These are phyloP conservation scores for Neofelis nebulosa DNA, from an alignment of 2,113 vertebrate genomes.

Conservation along the genomic window DNA sequence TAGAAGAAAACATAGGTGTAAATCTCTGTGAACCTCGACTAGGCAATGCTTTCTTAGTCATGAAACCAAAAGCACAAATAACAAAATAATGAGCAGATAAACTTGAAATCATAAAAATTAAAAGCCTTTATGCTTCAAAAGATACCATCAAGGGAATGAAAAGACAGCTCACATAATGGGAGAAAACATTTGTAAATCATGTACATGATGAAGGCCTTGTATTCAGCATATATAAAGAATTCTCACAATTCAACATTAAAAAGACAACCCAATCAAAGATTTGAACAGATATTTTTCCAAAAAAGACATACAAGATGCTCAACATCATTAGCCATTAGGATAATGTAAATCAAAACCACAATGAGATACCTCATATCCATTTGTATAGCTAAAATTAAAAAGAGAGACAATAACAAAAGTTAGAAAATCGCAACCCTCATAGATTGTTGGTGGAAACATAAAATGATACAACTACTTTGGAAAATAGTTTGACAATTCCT, in stretches of 20 bases:
- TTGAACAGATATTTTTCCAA: not conserved
- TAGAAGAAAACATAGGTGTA: not conserved
- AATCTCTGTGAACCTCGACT: not conserved
- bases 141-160: slow-evolving; percentile 27
- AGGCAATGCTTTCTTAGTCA: slow-evolving; percentile 7
- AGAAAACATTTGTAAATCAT: not conserved
- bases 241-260: not conserved
- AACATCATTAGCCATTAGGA: not conserved
- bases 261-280: not conserved
- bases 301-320: not conserved
- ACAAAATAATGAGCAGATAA: slow-evolving; percentile 35
- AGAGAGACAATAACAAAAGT: not conserved
- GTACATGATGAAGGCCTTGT: not conserved
- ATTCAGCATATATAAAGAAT: slow-evolving; percentile 18
- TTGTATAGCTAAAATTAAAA: not conserved
- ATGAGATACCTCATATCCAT: not conserved
- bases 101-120: not conserved
- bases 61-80: not conserved
- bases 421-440: not conserved
- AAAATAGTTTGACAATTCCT: not conserved
- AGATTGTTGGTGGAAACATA: not conserved
- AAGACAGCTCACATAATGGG: not conserved
- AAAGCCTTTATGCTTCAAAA: slow-evolving; percentile 3
- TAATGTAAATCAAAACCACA: not conserved
- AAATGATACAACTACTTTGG: not conserved